Evolutionary conservation across 2,888 invertebrate species (phyloP).

Genomic region (Drosophila macrospina): DNA sequence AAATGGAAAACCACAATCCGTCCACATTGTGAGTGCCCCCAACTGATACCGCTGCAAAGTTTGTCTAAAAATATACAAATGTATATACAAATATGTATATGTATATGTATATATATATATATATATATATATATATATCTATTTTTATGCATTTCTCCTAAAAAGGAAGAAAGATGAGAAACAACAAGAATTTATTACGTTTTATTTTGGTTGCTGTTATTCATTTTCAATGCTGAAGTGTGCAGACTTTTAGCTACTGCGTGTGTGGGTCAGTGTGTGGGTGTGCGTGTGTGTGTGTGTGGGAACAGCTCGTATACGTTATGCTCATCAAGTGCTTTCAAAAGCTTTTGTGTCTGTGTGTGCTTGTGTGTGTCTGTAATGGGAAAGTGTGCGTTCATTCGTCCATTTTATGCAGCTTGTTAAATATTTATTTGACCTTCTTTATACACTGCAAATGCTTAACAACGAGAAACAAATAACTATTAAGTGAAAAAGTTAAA

Average conservation of each 20-base stretch:
- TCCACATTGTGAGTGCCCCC: conserved; percentile 9
- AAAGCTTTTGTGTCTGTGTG: neutral
- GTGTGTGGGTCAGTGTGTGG: neutral
- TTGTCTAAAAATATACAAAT: conserved; percentile 20
- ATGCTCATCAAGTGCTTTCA: conserved; percentile 6
- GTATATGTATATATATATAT: conserved; percentile 4
- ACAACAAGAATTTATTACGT: conserved; percentile 46
- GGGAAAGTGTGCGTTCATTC: conserved; percentile 34
- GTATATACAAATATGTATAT: conserved; percentile 19
- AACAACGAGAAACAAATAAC: too few species aligned
- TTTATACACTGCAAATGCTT: conserved; percentile 21
- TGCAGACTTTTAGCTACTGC: conserved; percentile 3
- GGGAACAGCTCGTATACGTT: conserved; percentile 2
- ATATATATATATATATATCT: conserved; percentile 9
- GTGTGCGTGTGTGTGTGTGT: conserved; percentile 4
- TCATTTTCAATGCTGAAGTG: conserved; percentile 49
- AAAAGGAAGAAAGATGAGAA: conserved; percentile 1
- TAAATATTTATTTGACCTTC: conserved; percentile 55
- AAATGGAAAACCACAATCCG: conserved; percentile 9
- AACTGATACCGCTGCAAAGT: conserved; percentile 26
- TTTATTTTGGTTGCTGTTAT: conserved; percentile 32
- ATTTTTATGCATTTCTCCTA: conserved; percentile 25
- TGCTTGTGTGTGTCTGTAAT: neutral
- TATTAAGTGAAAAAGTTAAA: too few species aligned
- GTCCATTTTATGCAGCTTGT: conserved; percentile 45